phyloP scores from a whole-genome alignment of 1,140 invertebrate genomes.

The Goniozus legneri region DNA sequence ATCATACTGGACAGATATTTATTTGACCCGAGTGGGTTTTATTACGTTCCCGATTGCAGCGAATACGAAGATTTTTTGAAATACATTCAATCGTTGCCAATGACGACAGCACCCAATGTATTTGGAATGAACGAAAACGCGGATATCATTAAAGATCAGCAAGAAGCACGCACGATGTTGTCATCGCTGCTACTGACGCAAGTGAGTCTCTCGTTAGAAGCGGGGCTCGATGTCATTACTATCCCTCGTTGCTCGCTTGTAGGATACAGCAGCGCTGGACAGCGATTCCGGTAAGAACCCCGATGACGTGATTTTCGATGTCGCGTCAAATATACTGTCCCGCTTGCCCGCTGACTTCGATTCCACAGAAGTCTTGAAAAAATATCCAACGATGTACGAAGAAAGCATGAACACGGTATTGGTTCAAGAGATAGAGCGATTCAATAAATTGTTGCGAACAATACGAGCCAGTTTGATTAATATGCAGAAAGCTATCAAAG shows the following conservation, averaged over 20 bases:
- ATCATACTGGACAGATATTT: constrained; percentile 55
- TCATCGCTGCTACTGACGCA: constrained; percentile 79
- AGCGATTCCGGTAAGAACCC: constrained; percentile 53
- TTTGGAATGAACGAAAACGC: constrained; percentile 92
- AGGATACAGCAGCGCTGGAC: constrained; percentile 48
- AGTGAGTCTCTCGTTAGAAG: too few species aligned
- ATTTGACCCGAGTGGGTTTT: constrained; percentile 65
- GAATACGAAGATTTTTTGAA: constrained; percentile 74
- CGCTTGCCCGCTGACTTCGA: constrained; percentile 76
- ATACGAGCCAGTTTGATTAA: constrained; percentile 75
- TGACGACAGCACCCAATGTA: constrained; percentile 74
- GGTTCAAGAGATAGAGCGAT: constrained; percentile 89
- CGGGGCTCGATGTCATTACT: constrained; percentile 9
- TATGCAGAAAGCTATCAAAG: constrained; percentile 86
- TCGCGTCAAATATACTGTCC: constrained; percentile 68
- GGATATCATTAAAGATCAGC: constrained; percentile 89
- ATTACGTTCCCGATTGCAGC: constrained; percentile 71
- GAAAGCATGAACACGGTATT: constrained; percentile 94
- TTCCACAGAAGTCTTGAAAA: constrained; percentile 62
- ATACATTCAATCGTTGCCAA: constrained; percentile 74
- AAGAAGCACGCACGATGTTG: constrained; percentile 77
- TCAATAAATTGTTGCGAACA: constrained; percentile 74
- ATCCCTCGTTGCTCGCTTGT: constrained; percentile 14
- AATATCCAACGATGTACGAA: constrained; percentile 77
- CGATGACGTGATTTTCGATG: constrained; percentile 69